These are phyloP conservation scores for Malacoraja senta DNA, from an alignment of 2,797 vertebrate species.

Conservation along the genomic window DNA sequence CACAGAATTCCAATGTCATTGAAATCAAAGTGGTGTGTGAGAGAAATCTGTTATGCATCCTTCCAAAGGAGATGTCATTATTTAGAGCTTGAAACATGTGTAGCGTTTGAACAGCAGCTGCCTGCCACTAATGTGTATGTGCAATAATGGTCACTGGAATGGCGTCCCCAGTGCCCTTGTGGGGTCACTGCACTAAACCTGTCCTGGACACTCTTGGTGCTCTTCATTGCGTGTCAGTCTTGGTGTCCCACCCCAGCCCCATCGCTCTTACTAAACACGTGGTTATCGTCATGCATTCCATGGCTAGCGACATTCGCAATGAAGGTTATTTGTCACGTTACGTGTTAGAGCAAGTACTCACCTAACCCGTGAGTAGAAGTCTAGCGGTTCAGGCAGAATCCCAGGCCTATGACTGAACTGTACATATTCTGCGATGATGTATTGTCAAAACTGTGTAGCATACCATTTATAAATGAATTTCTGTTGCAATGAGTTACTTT, in stretches of 20 bases:
- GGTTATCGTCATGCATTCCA: background rate
- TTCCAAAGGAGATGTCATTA: too few relatives aligned
- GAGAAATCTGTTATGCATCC: background rate
- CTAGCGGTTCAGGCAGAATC: background rate
- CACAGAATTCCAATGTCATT: background rate
- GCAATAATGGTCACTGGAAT: background rate
- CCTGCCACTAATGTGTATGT: background rate
- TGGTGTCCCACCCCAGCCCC: background rate
- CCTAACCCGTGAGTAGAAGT: background rate
- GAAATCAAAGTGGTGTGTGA: background rate
- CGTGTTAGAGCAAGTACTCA: background rate
- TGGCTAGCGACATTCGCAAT: background rate
- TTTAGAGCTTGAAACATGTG: background rate
- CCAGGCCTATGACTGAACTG: slow-evolving; percentile 17
- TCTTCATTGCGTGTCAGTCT: background rate
- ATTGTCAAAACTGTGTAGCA: slow-evolving; percentile 33
- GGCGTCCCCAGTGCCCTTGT: too few relatives aligned
- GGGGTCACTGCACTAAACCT: background rate
- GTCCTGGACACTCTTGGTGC: background rate
- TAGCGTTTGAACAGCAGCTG: background rate
- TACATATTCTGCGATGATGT: slow-evolving; percentile 18
- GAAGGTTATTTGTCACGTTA: background rate
- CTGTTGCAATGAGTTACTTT: background rate
- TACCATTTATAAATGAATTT: slow-evolving; percentile 26
- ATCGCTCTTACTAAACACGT: background rate